Conservation (phyloP, 2,888 invertebrate genomes). For the Netelia inedita region DNA sequence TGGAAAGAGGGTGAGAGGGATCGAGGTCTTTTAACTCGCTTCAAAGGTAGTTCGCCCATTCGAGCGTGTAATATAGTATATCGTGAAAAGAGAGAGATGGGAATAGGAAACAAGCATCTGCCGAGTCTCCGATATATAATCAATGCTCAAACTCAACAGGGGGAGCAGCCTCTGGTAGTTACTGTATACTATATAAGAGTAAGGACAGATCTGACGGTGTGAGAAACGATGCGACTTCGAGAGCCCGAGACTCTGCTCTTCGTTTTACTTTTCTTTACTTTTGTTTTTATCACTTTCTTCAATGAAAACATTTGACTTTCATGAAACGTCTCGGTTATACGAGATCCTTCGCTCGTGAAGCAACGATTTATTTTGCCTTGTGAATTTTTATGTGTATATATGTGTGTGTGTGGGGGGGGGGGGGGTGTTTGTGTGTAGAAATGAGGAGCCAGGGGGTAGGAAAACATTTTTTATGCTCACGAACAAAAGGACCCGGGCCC, state of each 20-base stretch:
- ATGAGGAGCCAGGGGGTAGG: background rate
- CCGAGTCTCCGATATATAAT: constrained; percentile 56
- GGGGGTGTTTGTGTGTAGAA: background rate
- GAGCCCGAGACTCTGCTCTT: constrained; percentile 6
- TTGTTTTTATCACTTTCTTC: constrained; percentile 36
- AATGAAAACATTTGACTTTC: constrained; percentile 62
- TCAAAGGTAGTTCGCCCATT: constrained; percentile 75
- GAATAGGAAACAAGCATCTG: constrained; percentile 55
- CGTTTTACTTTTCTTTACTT: background rate
- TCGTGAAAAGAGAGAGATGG: constrained; percentile 25
- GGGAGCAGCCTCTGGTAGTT: background rate
- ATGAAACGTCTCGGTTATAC: constrained; percentile 23
- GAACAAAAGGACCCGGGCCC: no score
- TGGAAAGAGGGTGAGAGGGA: constrained; percentile 56
- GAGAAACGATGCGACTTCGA: background rate
- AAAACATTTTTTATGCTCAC: no score
- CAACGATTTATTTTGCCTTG: constrained; percentile 18
- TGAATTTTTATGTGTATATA: constrained; percentile 10
- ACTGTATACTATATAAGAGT: no score
- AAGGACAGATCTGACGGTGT: background rate
- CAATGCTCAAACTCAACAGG: constrained; percentile 40
- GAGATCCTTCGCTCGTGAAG: constrained; percentile 1
- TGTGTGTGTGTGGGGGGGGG: background rate
- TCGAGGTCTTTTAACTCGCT: constrained; percentile 78
- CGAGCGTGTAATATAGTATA: constrained; percentile 58